Conservation (phyloP, 1,140 invertebrate genomes). For the Prorops nasuta region DNA sequence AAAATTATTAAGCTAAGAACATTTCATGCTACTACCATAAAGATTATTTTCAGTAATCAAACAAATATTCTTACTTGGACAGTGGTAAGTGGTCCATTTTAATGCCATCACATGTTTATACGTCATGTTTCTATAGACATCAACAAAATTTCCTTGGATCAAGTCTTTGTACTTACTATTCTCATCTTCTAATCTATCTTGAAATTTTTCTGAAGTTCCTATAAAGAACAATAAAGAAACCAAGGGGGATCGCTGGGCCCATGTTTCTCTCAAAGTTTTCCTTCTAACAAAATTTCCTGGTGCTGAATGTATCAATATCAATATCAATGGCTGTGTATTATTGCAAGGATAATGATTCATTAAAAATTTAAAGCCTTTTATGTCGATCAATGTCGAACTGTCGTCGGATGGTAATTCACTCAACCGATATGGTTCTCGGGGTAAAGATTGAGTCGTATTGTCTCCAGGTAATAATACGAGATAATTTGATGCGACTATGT, state of each 20-base stretch:
- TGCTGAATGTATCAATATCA: conserved; percentile 70
- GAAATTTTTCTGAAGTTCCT: conserved; percentile 59
- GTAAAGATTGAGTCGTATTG: conserved; percentile 18
- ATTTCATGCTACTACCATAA: too few relatives aligned
- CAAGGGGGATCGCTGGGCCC: conserved; percentile 58
- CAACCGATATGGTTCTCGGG: conserved; percentile 23
- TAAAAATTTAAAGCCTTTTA: conserved; percentile 60
- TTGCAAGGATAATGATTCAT: conserved; percentile 60
- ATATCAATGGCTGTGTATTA: conserved; percentile 53
- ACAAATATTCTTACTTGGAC: conserved; percentile 48
- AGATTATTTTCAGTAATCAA: not conserved
- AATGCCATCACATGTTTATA: conserved; percentile 84
- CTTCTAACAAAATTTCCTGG: conserved; percentile 64
- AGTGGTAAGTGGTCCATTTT: conserved; percentile 76
- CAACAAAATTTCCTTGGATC: conserved; percentile 75
- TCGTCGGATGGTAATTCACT: conserved; percentile 44
- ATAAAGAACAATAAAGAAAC: conserved; percentile 68
- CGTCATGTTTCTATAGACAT: conserved; percentile 82
- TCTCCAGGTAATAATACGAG: conserved; percentile 32
- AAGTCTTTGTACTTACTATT: conserved; percentile 66
- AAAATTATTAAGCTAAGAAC: too few relatives aligned
- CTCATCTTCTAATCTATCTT: conserved; percentile 62
- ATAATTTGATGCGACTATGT: conserved; percentile 26
- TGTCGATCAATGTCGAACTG: conserved; percentile 57
- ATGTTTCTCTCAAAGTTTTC: conserved; percentile 65